Evolutionary conservation across 2,113 vertebrate species (phyloP).

Genomic region (Muntiacus reevesi): DNA sequence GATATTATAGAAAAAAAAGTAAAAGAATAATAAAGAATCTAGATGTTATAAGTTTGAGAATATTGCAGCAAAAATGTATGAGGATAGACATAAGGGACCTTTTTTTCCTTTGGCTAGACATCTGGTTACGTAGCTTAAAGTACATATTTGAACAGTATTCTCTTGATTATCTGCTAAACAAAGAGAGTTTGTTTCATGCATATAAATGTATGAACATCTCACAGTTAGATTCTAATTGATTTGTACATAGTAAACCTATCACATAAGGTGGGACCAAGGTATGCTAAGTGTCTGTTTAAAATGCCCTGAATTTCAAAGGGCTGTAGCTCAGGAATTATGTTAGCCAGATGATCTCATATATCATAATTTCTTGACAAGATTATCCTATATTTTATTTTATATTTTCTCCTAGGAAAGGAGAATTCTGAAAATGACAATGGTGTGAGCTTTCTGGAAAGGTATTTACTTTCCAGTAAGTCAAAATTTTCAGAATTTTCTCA

Average conservation of each 20-base stretch:
- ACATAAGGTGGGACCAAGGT: neutral
- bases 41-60: neutral
- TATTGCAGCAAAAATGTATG: neutral
- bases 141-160: slow-evolving; percentile 38
- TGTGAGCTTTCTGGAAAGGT: neutral
- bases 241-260: neutral
- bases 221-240: slow-evolving; percentile 26
- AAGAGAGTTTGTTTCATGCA: slow-evolving; percentile 30
- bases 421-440: neutral
- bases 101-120: neutral
- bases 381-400: slow-evolving; percentile 3
- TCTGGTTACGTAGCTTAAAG: slow-evolving; percentile 31
- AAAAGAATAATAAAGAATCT: neutral
- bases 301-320: neutral
- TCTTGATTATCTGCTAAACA: slow-evolving; percentile 46
- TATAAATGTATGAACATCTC: neutral
- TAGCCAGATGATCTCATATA: neutral
- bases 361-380: neutral
- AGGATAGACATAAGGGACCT: neutral
- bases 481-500: neutral
- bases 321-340: neutral
- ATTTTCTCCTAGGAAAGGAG: neutral
- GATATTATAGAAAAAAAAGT: neutral
- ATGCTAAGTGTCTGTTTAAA: neutral
- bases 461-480: neutral